A percentile compares a stretch with the other conserved stretches of the same genome.
Conservation (phyloP, 2,113 vertebrate genomes). For the Fregetta grallaria region DNA sequence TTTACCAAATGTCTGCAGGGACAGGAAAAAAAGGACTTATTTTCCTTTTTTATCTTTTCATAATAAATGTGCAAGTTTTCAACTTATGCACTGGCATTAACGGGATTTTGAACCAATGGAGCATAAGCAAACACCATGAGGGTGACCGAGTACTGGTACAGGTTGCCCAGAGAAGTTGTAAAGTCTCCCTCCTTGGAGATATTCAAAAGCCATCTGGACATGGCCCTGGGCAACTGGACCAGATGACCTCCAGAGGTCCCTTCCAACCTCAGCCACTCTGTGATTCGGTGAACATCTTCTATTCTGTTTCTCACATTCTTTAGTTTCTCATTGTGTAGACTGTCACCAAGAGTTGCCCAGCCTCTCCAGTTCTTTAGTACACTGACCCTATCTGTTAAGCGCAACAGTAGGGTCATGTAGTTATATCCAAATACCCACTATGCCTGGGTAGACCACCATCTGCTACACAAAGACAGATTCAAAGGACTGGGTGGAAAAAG, state of each 20-base stretch:
- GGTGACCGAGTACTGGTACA: neutral
- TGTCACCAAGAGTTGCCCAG: neutral
- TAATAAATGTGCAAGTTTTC: neutral
- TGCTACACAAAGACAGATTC: neutral
- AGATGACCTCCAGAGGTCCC: neutral
- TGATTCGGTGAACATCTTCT: neutral
- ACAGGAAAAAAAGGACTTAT: neutral
- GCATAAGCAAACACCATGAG: neutral
- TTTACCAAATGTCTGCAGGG: neutral
- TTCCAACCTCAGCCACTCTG: neutral
- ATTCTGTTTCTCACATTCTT: neutral
- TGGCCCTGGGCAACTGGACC: neutral
- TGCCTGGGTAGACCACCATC: neutral
- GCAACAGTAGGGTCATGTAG: neutral
- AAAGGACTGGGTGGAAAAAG: neutral
- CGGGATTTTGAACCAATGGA: neutral
- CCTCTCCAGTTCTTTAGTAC: neutral
- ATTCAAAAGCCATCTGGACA: neutral
- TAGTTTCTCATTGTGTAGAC: neutral
- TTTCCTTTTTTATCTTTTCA: neutral
- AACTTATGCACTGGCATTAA: neutral
- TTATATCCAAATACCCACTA: neutral
- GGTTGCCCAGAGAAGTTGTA: neutral
- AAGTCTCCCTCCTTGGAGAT: neutral
- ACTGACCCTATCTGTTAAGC: neutral